phyloP scores from a whole-genome alignment of 1,140 invertebrate species.

The Melitaea cinxia region DNA sequence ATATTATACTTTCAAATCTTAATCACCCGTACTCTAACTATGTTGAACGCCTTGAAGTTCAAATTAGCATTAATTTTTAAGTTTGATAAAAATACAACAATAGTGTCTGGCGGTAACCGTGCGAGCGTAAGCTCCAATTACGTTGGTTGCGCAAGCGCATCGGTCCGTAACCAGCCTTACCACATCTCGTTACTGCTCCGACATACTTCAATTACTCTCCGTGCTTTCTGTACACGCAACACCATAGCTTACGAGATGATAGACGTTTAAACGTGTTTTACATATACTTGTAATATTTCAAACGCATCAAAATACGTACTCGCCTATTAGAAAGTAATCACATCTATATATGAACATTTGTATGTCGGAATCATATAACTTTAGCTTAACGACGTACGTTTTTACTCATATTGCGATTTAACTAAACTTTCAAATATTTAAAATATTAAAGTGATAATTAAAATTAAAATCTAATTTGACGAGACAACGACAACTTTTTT shows the following conservation, averaged over 20 bases:
- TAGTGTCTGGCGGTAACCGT: constrained; percentile 20
- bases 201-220: constrained; percentile 39
- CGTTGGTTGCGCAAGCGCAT: constrained; percentile 42
- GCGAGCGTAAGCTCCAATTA: constrained; percentile 48
- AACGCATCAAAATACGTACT: background rate
- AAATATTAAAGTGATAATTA: no score
- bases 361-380: no score
- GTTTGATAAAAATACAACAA: constrained; percentile 16
- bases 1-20: constrained; percentile 7
- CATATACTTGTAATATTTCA: background rate
- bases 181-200: constrained; percentile 39
- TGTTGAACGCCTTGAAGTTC: constrained; percentile 12
- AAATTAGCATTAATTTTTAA: constrained; percentile 1
- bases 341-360: no score
- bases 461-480: no score
- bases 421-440: background rate
- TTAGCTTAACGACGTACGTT: no score
- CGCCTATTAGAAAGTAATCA: background rate
- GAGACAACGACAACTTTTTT: no score
- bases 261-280: constrained; percentile 6
- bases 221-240: constrained; percentile 9
- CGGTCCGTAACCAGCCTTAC: constrained; percentile 39
- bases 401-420: no score
- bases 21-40: background rate
- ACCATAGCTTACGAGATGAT: constrained; percentile 6